Evolutionary conservation across 2,888 invertebrate species (phyloP).

Genomic region (Orthosia gothica): DNA sequence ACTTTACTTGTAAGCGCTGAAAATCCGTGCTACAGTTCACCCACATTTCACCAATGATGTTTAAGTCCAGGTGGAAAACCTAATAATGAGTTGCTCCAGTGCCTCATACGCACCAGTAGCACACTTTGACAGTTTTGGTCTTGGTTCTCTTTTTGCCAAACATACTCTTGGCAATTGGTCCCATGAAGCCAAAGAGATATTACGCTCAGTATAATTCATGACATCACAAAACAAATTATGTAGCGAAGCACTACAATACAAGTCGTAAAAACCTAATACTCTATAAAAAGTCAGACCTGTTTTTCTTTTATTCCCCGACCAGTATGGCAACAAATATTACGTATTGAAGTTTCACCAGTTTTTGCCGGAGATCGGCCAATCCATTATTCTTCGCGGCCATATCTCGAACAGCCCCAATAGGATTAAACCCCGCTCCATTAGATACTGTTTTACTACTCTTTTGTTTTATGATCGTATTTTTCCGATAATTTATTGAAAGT

Average conservation of each 20-base stretch:
- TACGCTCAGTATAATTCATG: conserved; percentile 20
- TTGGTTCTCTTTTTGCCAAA: not conserved
- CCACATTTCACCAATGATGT: too few relatives aligned
- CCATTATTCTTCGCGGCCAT: conserved; percentile 84
- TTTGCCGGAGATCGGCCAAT: conserved; percentile 80
- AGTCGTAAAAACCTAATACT: conserved; percentile 52
- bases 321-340: conserved; percentile 68
- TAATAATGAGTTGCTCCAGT: too few relatives aligned
- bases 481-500: conserved; percentile 86
- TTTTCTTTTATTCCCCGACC: conserved; percentile 61
- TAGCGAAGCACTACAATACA: conserved; percentile 36
- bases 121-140: too few relatives aligned
- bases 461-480: conserved; percentile 87
- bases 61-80: too few relatives aligned
- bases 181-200: conserved; percentile 4
- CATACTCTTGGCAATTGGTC: not conserved
- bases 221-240: conserved; percentile 35
- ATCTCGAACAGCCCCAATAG: conserved; percentile 83
- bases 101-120: too few relatives aligned
- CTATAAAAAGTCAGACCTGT: conserved; percentile 51
- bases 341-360: conserved; percentile 77
- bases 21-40: too few relatives aligned
- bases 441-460: conserved; percentile 86
- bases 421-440: conserved; percentile 84
- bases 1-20: too few relatives aligned